These are phyloP conservation scores for Penaeus vannamei DNA, from an alignment of 1,140 invertebrate genomes.

Conservation along the genomic window DNA sequence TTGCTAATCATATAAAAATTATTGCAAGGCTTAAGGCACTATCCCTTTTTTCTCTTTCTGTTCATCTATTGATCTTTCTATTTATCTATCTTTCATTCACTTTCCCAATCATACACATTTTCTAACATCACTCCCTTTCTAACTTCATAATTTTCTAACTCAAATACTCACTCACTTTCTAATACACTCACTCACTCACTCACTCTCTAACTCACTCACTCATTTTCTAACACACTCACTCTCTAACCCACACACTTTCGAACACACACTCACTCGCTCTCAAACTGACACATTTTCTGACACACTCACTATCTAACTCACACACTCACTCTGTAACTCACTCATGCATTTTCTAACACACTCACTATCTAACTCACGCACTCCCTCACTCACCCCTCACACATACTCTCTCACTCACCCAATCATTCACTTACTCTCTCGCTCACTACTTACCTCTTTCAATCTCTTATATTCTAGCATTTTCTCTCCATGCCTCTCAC, in stretches of 20 bases:
- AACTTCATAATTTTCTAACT: too few relatives aligned
- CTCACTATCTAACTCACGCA: background rate
- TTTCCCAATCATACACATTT: too few relatives aligned
- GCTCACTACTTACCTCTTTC: background rate
- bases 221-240: too few relatives aligned
- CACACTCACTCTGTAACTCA: background rate
- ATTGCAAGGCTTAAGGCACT: too few relatives aligned
- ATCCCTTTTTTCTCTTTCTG: too few relatives aligned
- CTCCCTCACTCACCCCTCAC: background rate
- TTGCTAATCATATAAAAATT: too few relatives aligned
- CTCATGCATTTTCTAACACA: background rate
- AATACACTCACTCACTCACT: background rate
- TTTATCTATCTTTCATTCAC: too few relatives aligned
- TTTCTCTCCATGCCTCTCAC: background rate
- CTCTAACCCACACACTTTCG: too few relatives aligned
- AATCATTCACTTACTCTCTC: too few relatives aligned
- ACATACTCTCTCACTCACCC: background rate
- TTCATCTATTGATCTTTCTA: too few relatives aligned
- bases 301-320: background rate
- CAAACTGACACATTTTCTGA: background rate
- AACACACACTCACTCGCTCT: background rate
- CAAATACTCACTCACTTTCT: background rate
- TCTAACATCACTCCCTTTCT: too few relatives aligned
- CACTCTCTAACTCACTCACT: background rate
- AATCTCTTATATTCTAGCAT: background rate